These are phyloP conservation scores for Montipora efflorescens DNA, from an alignment of 64 coral and sea anemone genomes.

Conservation along the genomic window DNA sequence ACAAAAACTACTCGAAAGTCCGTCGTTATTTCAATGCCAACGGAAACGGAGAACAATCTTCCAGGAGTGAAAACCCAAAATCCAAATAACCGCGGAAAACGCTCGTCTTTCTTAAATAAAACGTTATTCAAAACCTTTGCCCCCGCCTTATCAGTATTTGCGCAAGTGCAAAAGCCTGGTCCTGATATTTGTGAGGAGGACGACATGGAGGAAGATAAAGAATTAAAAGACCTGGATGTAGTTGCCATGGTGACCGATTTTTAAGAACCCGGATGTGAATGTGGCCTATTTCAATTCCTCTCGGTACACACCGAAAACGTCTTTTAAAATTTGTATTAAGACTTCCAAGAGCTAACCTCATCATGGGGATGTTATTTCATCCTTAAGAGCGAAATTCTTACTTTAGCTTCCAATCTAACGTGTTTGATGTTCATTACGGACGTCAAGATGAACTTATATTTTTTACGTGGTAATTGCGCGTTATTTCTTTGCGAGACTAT, in stretches of 20 bases:
- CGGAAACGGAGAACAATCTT: background rate
- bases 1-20: background rate
- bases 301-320: too few relatives aligned
- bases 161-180: background rate
- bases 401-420: too few relatives aligned
- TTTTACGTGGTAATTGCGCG: too few relatives aligned
- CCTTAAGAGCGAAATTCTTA: too few relatives aligned
- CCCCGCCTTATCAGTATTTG: slow-evolving; percentile 73
- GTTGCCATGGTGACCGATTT: slow-evolving; percentile 68
- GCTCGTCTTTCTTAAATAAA: slow-evolving; percentile 45
- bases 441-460: too few relatives aligned
- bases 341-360: too few relatives aligned
- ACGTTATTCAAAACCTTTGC: slow-evolving; percentile 86
- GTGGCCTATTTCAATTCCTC: background rate
- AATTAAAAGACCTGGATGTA: slow-evolving; percentile 24
- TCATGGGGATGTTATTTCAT: too few relatives aligned
- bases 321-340: too few relatives aligned
- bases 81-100: slow-evolving; percentile 7
- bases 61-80: background rate
- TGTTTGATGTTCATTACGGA: too few relatives aligned
- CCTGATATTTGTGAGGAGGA: background rate
- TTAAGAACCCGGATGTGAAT: background rate
- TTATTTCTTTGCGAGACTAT: too few relatives aligned
- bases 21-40: too few relatives aligned
- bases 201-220: background rate